Percentiles rank a stretch among this genome's conserved stretches.
phyloP scores from a whole-genome alignment of 2,888 invertebrate species.

The Stenodema calcarata region DNA sequence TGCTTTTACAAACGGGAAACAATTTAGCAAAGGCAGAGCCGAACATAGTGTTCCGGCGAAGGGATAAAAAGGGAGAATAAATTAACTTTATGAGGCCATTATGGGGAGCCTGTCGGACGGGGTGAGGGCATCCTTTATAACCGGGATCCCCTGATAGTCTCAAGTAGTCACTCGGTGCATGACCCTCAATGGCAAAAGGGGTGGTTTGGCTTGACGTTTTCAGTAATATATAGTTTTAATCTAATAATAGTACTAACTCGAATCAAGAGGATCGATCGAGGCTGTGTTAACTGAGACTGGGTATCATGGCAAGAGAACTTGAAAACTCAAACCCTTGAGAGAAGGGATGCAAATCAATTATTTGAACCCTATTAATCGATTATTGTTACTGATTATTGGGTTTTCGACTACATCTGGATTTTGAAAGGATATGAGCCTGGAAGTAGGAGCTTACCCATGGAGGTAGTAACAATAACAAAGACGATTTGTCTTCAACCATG shows the following conservation, averaged over 20 bases:
- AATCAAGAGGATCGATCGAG: neutral
- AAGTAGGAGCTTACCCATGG: no score
- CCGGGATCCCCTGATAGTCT: constrained; percentile 22
- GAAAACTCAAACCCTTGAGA: neutral
- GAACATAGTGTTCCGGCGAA: neutral
- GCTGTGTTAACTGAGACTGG: neutral
- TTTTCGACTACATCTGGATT: no score
- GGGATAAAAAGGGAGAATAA: constrained; percentile 28
- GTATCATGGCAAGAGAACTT: neutral
- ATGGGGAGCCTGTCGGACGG: constrained; percentile 10
- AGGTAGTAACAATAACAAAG: no score
- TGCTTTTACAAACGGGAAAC: constrained; percentile 36
- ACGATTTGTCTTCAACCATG: no score
- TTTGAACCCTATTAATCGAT: no score
- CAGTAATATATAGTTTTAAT: constrained; percentile 39
- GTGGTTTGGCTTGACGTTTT: constrained; percentile 6
- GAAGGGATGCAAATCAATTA: neutral
- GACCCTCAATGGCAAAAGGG: constrained; percentile 8
- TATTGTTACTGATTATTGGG: no score
- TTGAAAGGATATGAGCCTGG: no score
- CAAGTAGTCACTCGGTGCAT: constrained; percentile 16
- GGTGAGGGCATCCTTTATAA: constrained; percentile 21
- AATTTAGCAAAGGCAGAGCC: constrained; percentile 6
- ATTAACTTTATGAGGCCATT: constrained; percentile 42
- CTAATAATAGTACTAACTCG: neutral